A percentile compares a stretch with the other conserved stretches of the same genome.
Conservation (phyloP, 1,140 invertebrate genomes). For the Cydia splendana region DNA sequence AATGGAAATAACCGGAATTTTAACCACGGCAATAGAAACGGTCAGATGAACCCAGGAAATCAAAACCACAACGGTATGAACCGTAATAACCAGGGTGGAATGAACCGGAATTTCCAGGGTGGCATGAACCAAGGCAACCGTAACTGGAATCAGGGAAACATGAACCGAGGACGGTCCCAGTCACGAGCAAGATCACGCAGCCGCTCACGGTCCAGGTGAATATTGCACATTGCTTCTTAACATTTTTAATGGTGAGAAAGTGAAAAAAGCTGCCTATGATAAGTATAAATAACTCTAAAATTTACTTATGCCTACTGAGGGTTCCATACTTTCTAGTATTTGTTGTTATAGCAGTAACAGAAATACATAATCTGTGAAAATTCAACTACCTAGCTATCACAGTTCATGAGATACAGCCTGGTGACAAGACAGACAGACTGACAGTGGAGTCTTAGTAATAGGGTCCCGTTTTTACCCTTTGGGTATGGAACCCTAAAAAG, state of each 20-base stretch:
- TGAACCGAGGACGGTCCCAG: constrained; percentile 5
- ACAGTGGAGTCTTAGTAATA: no score
- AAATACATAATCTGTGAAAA: no score
- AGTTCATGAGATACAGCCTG: no score
- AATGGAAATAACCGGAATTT: background rate
- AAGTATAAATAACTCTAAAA: no score
- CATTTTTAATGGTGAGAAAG: background rate
- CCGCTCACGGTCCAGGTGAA: constrained; percentile 1
- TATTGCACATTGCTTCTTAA: background rate
- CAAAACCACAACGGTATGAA: background rate
- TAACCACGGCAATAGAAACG: background rate
- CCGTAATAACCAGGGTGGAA: background rate
- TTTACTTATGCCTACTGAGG: no score
- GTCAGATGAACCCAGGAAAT: background rate
- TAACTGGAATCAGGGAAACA: background rate
- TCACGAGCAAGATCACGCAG: background rate
- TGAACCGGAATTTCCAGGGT: background rate
- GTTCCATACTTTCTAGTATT: no score
- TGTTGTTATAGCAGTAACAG: no score
- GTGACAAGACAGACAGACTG: no score
- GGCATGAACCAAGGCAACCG: background rate
- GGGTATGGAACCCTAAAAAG: no score
- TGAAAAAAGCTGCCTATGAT: no score
- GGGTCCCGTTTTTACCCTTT: no score
- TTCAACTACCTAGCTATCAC: no score